phyloP scores from a whole-genome alignment of 2,113 vertebrate species.

The Dasypus novemcinctus region DNA sequence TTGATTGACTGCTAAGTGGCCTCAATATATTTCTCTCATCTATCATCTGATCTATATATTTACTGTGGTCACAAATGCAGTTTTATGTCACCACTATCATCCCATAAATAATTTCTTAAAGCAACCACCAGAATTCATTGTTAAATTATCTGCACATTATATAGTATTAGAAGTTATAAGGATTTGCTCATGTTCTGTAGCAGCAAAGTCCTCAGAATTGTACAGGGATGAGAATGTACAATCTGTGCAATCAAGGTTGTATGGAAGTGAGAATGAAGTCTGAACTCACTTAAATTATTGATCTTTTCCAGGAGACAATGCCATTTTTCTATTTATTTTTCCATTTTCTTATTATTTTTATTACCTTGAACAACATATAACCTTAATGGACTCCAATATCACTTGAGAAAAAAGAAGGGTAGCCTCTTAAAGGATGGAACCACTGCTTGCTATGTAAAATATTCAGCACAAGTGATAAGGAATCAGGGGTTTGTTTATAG shows the following conservation, averaged over 20 bases:
- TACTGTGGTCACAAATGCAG: background rate
- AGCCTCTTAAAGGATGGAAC: background rate
- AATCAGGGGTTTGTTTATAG: background rate
- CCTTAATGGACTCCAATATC: background rate
- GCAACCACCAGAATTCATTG: background rate
- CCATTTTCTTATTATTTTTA: slow-evolving; percentile 18
- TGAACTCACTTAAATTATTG: slow-evolving; percentile 19
- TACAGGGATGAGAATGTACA: background rate
- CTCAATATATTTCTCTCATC: background rate
- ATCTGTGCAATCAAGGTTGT: background rate
- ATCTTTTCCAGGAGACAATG: background rate
- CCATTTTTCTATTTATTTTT: background rate
- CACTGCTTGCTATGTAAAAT: background rate
- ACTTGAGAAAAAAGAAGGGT: background rate
- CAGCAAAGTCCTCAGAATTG: background rate
- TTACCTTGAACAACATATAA: background rate
- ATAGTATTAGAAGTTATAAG: background rate
- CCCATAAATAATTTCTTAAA: background rate
- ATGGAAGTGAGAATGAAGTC: background rate
- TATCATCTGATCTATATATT: background rate
- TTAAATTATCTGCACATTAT: background rate
- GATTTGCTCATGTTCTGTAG: background rate
- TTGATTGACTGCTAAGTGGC: background rate
- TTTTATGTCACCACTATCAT: background rate
- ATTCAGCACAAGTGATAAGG: slow-evolving; percentile 2